phyloP scores from a whole-genome alignment of 2,113 vertebrate species.

The Lethenteron reissneri region DNA sequence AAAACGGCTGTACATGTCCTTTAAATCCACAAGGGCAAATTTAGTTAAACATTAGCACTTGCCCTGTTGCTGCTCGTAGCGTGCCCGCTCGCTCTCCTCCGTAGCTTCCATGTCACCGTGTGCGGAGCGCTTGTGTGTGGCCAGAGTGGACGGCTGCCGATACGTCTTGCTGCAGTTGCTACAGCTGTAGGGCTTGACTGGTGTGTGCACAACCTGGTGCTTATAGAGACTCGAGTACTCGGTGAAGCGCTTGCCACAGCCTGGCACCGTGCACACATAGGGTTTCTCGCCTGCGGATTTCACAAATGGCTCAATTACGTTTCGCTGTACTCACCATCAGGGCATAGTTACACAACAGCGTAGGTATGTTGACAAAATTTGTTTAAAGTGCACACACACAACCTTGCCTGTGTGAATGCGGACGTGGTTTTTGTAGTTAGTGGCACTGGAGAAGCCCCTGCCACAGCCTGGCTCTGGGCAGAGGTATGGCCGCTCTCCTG shows the following conservation, averaged over 20 bases:
- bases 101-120: constrained; percentile 95
- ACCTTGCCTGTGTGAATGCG: constrained; percentile 85
- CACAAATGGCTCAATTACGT: neutral
- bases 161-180: constrained; percentile 98
- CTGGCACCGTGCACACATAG: constrained; percentile 92
- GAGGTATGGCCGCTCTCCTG: constrained; percentile 87
- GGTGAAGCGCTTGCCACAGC: constrained; percentile 94
- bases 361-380: constrained; percentile 6
- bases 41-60: constrained; percentile 12
- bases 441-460: constrained; percentile 85
- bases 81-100: constrained; percentile 82
- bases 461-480: constrained; percentile 92
- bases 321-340: too few relatives aligned
- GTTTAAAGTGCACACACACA: neutral
- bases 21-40: neutral
- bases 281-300: constrained; percentile 63
- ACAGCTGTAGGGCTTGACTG: constrained; percentile 96
- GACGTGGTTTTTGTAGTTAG: constrained; percentile 98
- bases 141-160: constrained; percentile 91
- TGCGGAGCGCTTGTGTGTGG: constrained; percentile 90
- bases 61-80: constrained; percentile 84
- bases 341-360: neutral
- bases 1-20: too few relatives aligned
- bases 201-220: constrained; percentile 92
- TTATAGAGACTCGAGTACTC: constrained; percentile 98